These are phyloP conservation scores for Amphiprion ocellaris DNA, from an alignment of 2,113 vertebrate genomes.

Conservation along the genomic window DNA sequence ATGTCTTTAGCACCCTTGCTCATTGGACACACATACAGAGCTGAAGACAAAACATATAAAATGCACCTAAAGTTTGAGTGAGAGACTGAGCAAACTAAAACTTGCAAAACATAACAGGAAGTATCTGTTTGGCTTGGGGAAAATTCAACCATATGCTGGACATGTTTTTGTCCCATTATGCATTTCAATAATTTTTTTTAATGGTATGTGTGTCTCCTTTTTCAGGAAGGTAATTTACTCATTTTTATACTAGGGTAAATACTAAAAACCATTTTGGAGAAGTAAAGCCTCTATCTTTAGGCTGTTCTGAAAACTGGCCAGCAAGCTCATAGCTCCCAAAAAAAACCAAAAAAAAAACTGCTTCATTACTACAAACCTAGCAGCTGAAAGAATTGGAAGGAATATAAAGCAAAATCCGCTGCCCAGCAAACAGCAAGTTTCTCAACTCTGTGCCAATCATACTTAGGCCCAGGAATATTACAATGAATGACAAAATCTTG, in stretches of 20 bases:
- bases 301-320: constrained; percentile 46
- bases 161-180: background rate
- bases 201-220: background rate
- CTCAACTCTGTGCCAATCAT: constrained; percentile 33
- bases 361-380: constrained; percentile 33
- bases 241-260: constrained; percentile 32
- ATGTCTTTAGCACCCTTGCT: constrained; percentile 7
- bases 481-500: constrained; percentile 15
- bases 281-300: constrained; percentile 31
- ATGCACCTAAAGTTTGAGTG: constrained; percentile 9
- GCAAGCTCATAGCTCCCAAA: constrained; percentile 38
- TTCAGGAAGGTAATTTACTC: constrained; percentile 6
- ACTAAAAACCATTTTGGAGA: constrained; percentile 25
- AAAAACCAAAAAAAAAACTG: constrained; percentile 15
- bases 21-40: constrained; percentile 30
- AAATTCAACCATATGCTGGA: too few species aligned
- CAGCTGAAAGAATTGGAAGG: constrained; percentile 29
- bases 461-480: constrained; percentile 8
- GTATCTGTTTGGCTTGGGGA: background rate
- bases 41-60: constrained; percentile 28
- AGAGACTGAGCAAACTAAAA: background rate
- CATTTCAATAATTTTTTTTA: constrained; percentile 2
- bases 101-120: background rate
- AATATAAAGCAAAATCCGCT: constrained; percentile 31
- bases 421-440: constrained; percentile 21